Evolutionary conservation across 2,888 invertebrate genomes (phyloP), one percentile per base, ranked within the genome.

Genomic region (Alitta virens): DNA sequence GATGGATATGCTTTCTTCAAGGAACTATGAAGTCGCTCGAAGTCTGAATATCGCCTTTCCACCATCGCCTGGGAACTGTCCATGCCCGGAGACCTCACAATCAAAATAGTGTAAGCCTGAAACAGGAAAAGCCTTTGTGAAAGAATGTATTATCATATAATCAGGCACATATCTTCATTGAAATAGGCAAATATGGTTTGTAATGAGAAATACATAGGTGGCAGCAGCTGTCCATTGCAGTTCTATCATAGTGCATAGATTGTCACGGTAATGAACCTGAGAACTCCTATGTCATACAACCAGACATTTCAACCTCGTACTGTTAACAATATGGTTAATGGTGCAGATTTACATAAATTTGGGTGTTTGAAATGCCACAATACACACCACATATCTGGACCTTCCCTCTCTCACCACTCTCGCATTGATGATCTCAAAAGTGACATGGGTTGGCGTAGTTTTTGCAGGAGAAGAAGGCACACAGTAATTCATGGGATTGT

Each of bases 41-140:
- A 82, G 64, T 83, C 81, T 0, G 81, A 80, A 64, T 81, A 83
- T 27, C 83, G 71, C 25, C 77, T 72, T 62, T 79, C 76, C 18
- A 83, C 67, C 1, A 75, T 68, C 1, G 76, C 77, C 21, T 78
- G 79, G 24, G 72, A 68, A 5, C 71, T 70, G 52, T 79, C 79
- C 23, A 73, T 50, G 1, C 73, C 74, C 25, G 70, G 71, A 46
- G 71, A 64, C 38, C 70, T 68, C 23, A 68, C 70, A n/a, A 78
- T 64, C 42, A 74, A 63, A 50, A 78, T 67, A 21, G 73, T 72
- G 68, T 78, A 78, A 26, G 72, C 54, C 78, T 78, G 72, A 27
- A 70, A 71, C 52, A 46, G 7, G n/a, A 21, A 40, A 40, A 40
- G n/a, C n/a, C n/a, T n/a, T n/a, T n/a, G n/a, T n/a, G n/a, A n/a